Evolutionary conservation across 2,888 invertebrate species (phyloP), one percentile per base, ranked within the genome.

Genomic region (Cataglyphis rosenhaueri): DNA sequence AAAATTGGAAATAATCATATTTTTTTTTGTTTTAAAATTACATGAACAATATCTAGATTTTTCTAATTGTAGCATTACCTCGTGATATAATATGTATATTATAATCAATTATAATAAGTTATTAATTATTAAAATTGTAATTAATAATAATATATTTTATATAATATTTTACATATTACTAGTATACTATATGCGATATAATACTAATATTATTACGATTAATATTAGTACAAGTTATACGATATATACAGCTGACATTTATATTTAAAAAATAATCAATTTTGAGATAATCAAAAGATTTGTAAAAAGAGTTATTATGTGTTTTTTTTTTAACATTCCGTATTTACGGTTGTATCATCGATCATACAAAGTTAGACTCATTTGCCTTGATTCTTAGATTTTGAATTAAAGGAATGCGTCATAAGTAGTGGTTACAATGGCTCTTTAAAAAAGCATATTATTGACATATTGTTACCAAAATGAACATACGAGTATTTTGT

Each of bases 351-450:
- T 1, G 3, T 41, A 29, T 57, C 8, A 57, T 57, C 10, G 15
- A 71, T 48, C 44, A 38, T 21, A 35, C 4, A 38, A 21, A 1
- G 18, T 38, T 8, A 4, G 10, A 38, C 59, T 9, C 8, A 55
- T 2, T 21, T 38, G 18, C 38, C 18, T 29, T 6, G 29, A 59
- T 38, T 38, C 32, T 12, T 21, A 15, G 6, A 25, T 71, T 35
- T 81, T n/a, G 21, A n/a, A 52, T 25, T 74, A n/a, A 48, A 73
- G 57, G 41, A 25, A 57, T n/a, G 10, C n/a, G 32, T 25, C 55
- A n/a, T 41, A 25, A 59, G 32, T 61, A 41, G 12, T 66, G 78
- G 55, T 29, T n/a, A 9, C 12, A 21, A 25, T 1, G 25, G 0
- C 25, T 25, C 25, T 25, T 25, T 25, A 25, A 25, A 25, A 25